phyloP scores from a whole-genome alignment of 2,113 vertebrate genomes.

The Australoheros scitulus region DNA sequence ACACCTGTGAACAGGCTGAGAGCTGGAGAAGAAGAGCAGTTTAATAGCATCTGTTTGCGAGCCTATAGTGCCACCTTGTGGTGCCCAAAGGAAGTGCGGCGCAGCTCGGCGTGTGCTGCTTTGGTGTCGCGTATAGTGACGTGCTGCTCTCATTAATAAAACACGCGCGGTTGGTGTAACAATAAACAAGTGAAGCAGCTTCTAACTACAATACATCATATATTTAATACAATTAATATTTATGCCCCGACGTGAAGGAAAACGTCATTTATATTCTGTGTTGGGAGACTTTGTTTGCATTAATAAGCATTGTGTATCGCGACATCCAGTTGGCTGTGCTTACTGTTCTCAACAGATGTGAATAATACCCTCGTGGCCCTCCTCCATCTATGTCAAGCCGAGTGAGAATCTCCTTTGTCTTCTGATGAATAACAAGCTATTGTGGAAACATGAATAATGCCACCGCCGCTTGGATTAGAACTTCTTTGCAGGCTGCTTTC shows the following conservation, averaged over 20 bases:
- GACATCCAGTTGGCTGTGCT: slow-evolving; percentile 72
- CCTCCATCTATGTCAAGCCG: slow-evolving; percentile 77
- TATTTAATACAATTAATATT: slow-evolving; percentile 76
- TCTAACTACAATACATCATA: slow-evolving; percentile 63
- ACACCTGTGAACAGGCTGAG: background rate
- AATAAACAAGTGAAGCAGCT: slow-evolving; percentile 52
- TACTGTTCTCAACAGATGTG: slow-evolving; percentile 75
- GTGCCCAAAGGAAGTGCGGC: slow-evolving; percentile 1
- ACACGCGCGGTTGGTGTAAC: slow-evolving; percentile 46
- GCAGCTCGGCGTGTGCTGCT: background rate
- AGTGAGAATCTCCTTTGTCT: slow-evolving; percentile 77
- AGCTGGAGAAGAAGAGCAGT: background rate
- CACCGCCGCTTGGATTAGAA: slow-evolving; percentile 37
- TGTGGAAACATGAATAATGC: slow-evolving; percentile 75
- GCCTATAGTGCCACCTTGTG: slow-evolving; percentile 71
- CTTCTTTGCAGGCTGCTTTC: slow-evolving; percentile 50
- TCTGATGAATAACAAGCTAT: slow-evolving; percentile 77
- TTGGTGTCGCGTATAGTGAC: background rate
- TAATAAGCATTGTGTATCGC: slow-evolving; percentile 72
- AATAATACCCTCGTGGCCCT: slow-evolving; percentile 75
- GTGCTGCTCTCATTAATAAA: slow-evolving; percentile 49
- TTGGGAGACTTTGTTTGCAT: slow-evolving; percentile 74
- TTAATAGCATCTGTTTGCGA: slow-evolving; percentile 36
- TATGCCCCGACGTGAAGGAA: slow-evolving; percentile 59
- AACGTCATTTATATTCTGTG: slow-evolving; percentile 70